phyloP scores from a whole-genome alignment of 2,888 invertebrate genomes.

The Fabriciana adippe region DNA sequence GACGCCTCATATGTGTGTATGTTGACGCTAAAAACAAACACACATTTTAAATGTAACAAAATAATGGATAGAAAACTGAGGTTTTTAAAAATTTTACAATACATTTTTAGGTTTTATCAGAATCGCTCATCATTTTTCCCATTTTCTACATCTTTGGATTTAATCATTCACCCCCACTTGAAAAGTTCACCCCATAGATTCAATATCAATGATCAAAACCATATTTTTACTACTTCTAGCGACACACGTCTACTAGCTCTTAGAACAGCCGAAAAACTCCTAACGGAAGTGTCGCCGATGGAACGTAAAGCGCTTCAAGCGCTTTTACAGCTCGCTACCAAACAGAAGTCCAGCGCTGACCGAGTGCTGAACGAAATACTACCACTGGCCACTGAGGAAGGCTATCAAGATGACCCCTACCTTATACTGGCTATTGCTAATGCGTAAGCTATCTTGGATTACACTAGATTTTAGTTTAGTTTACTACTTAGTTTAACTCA shows the following conservation, averaged over 20 bases:
- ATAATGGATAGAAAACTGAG: no score
- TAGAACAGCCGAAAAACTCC: constrained; percentile 87
- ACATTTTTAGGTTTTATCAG: no score
- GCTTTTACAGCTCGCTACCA: constrained; percentile 91
- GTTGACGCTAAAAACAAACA: no score
- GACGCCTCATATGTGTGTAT: no score
- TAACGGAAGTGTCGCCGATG: constrained; percentile 87
- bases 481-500: no score
- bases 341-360: constrained; percentile 92
- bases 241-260: constrained; percentile 92
- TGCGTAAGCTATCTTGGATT: constrained; percentile 67
- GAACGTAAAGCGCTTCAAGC: constrained; percentile 89
- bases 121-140: no score
- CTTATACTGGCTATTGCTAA: constrained; percentile 92
- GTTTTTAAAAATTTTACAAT: no score
- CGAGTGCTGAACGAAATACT: constrained; percentile 89
- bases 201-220: no score
- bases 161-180: no score
- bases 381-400: constrained; percentile 87
- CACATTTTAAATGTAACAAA: no score
- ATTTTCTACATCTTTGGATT: no score
- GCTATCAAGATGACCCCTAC: constrained; percentile 90
- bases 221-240: constrained; percentile 50
- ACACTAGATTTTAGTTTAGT: not conserved
- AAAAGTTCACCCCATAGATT: no score